Percentiles rank a stretch among this genome's conserved stretches.
These are phyloP conservation scores for Diploscapter pachys DNA, from an alignment of 1,140 invertebrate species.

Conservation along the genomic window DNA sequence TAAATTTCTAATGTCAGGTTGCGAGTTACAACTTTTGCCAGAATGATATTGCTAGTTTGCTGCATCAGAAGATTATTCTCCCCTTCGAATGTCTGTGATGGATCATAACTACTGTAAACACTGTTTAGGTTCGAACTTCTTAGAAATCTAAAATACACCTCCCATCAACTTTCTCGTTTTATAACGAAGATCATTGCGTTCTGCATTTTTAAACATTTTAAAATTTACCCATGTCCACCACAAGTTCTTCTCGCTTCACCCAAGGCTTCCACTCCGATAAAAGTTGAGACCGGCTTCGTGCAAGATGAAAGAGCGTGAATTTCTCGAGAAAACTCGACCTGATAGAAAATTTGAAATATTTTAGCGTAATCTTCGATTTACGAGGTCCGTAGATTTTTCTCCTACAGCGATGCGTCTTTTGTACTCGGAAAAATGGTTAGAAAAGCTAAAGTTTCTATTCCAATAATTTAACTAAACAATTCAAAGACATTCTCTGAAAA, in stretches of 20 bases:
- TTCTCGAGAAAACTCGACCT: conserved; percentile 71
- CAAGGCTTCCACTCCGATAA: conserved; percentile 77
- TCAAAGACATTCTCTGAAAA: conserved; percentile 62
- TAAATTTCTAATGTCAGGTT: background rate
- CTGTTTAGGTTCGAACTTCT: conserved; percentile 75
- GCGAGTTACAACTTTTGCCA: conserved; percentile 54
- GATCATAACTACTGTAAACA: conserved; percentile 81
- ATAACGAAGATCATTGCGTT: background rate
- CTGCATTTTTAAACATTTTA: background rate
- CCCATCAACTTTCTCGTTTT: too few species aligned
- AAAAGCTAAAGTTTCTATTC: conserved; percentile 59
- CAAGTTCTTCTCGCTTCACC: conserved; percentile 86
- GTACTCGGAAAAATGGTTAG: conserved; percentile 64
- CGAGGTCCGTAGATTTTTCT: conserved; percentile 60
- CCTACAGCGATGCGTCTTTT: conserved; percentile 62
- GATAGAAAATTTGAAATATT: too few species aligned
- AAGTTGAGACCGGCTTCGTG: conserved; percentile 79
- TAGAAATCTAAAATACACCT: conserved; percentile 32
- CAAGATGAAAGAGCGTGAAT: conserved; percentile 87
- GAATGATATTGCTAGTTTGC: conserved; percentile 84
- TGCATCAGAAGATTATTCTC: conserved; percentile 92
- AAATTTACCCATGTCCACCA: conserved; percentile 68
- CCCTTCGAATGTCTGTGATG: conserved; percentile 88
- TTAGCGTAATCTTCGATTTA: too few species aligned
- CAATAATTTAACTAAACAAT: background rate